phyloP scores from a whole-genome alignment of 2,888 invertebrate species.

The Digitonthophagus gazella region DNA sequence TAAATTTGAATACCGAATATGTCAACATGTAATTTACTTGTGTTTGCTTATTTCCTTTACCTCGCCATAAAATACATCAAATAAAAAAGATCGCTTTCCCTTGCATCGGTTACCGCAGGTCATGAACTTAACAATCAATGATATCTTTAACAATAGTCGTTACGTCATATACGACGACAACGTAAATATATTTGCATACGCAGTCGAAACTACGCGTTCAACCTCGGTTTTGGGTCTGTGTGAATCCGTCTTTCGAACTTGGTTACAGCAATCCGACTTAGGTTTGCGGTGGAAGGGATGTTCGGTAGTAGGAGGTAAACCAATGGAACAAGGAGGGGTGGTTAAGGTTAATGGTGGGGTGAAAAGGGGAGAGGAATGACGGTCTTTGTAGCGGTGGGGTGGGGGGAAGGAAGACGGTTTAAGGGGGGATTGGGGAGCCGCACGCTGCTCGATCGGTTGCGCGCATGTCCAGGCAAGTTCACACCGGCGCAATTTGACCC shows the following conservation, averaged over 20 bases:
- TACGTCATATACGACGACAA: constrained; percentile 44
- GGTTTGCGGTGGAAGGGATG: not conserved
- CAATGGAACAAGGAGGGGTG: not conserved
- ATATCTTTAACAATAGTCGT: constrained; percentile 51
- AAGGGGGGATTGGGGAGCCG: not conserved
- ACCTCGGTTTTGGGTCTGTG: not conserved
- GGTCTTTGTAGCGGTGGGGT: not conserved
- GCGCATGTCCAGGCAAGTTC: constrained; percentile 32
- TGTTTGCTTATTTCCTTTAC: constrained; percentile 39
- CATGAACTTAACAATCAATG: constrained; percentile 52
- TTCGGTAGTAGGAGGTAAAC: not conserved
- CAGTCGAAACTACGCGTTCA: constrained; percentile 29
- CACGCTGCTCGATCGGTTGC: not conserved
- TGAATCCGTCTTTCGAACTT: not conserved
- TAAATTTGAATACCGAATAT: no score
- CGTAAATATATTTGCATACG: constrained; percentile 51
- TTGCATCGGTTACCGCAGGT: constrained; percentile 51
- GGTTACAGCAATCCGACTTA: not conserved
- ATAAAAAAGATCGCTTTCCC: constrained; percentile 44
- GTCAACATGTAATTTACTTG: no score
- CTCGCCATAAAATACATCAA: constrained; percentile 31
- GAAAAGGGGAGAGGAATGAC: not conserved
- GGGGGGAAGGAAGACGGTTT: not conserved
- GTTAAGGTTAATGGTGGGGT: not conserved
- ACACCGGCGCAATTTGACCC: constrained; percentile 42